Evolutionary conservation across 2,888 invertebrate genomes (phyloP), one percentile per base, ranked within the genome.

Genomic region (Brachylomia viminalis): DNA sequence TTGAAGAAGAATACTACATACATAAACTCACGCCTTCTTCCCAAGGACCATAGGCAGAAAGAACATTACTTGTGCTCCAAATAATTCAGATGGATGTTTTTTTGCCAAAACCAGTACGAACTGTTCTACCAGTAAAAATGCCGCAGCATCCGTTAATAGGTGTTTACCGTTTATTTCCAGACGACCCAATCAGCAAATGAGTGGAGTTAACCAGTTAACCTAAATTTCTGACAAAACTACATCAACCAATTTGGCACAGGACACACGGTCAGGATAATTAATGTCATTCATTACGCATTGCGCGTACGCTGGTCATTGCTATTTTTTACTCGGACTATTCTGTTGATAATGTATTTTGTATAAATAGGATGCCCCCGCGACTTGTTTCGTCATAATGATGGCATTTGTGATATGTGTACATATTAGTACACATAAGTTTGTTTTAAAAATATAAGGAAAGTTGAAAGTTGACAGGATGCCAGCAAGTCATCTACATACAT

Each of bases 241-340:
- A 87, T 85, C 85, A 89, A 89, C 90, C 88, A 88, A 91, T 92
- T 92, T 89, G 89, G 90, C 90, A 89, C 90, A 83, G 89, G 87
- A 78, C 85, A 85, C 83, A 86, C 85, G 86, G 89, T 89, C 88
- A 88, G 89, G 85, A 90, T 89, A 90, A 92, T 92, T 92, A 90
- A 92, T 91, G 86, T 83, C 79, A 85, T 84, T 89, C 85, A 86
- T 86, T 88, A 89, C 86, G 86, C 85, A 86, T 86, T 88, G 90
- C 86, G 86, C 85, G 74, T 75, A 77, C 83, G 86, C 86, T 80
- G 65, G 79, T 88, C 86, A 82, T 82, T 86, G 64, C 85, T 85
- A 87, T 89, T 90, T 89, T 88, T 87, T 79, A 73, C 77, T 66
- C 54, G 54, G 54, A 69, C 64, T 66, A 77, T 72, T 77, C 82